phyloP scores from a whole-genome alignment of 2,797 vertebrate genomes.

The Triplophysa bombifrons region DNA sequence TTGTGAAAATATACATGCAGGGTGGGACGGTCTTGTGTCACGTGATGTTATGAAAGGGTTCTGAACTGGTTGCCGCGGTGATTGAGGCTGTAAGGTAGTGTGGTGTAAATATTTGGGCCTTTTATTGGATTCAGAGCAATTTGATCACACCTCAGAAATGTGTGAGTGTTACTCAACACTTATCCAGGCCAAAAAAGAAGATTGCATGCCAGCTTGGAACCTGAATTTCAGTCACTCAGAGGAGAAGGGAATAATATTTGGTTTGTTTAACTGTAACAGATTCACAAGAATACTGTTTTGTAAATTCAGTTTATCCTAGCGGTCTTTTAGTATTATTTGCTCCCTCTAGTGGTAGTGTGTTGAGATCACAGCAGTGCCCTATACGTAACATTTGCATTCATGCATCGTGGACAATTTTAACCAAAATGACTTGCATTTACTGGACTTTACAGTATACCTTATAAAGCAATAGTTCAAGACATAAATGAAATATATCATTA shows the following conservation, averaged over 20 bases:
- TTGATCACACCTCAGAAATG: conserved; percentile 18
- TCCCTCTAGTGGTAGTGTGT: conserved; percentile 23
- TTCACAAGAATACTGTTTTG: background rate
- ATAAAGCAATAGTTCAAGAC: background rate
- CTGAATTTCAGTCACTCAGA: background rate
- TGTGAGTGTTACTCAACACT: background rate
- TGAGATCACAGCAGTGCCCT: background rate
- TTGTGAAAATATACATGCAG: conserved; percentile 52
- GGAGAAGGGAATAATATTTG: background rate
- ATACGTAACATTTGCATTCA: too few relatives aligned
- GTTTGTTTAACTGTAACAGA: too few relatives aligned
- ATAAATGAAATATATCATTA: background rate
- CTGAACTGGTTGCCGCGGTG: background rate
- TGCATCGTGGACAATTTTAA: background rate
- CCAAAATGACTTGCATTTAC: background rate
- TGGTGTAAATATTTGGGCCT: conserved; percentile 50
- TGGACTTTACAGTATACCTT: too few relatives aligned
- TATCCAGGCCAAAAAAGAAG: background rate
- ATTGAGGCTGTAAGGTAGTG: conserved; percentile 12
- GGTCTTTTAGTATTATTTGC: conserved; percentile 5
- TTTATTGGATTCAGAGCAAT: conserved; percentile 48
- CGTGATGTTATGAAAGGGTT: conserved; percentile 29
- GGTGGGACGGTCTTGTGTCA: conserved; percentile 44
- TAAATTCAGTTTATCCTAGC: background rate
- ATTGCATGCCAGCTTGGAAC: background rate